Base-by-base conservation (phyloP, 2,888 invertebrate genomes). In the Synanthedon formicaeformis region DNA sequence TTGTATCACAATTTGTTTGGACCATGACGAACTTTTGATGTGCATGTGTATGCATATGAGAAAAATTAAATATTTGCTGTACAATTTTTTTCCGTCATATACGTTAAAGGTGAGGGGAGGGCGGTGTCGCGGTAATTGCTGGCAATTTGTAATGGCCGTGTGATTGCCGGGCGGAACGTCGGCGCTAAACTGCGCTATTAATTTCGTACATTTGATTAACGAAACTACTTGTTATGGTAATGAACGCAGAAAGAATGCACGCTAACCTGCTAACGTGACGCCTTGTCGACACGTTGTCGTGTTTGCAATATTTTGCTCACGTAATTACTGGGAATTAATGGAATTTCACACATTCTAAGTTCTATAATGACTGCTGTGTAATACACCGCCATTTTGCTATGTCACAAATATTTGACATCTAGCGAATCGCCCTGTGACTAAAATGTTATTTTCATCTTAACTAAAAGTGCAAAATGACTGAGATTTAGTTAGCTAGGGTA, bases 171-270 rank as follows among this genome's bases (percentile, higher is more conserved):
- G 78, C 73, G 81, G 77, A 78, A 82, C 82, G 81, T 75, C 71
- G 77, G 69, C 75, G 81, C 81, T 85, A 86, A 86, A 83, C 85
- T 83, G 75, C 74, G 78, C 86, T 79, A 85, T 87, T 87, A 86
- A 86, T 86, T 86, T 85, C 78, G 83, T 86, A 84, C 84, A 86
- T 87, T 87, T 87, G 85, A 86, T 87, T 85, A 86, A 86, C 85
- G 84, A 81, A 86, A 86, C 83, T 85, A 84, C 84, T 85, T 85
- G 84, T 86, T 87, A 86, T 86, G 83, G 68, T 82, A 86, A 87
- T 86, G 83, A 83, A 82, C 77, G 78, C 75, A 71, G 69, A 82
- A 87, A 85, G 85, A 87, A 86, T 85, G 85, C 83, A 81, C 75
- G 83, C 76, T 71, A 82, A 80, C 76, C 77, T 77, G 84, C 69